phyloP scores from a whole-genome alignment of 2,888 invertebrate genomes.

The Macrostomum cliftonense region DNA sequence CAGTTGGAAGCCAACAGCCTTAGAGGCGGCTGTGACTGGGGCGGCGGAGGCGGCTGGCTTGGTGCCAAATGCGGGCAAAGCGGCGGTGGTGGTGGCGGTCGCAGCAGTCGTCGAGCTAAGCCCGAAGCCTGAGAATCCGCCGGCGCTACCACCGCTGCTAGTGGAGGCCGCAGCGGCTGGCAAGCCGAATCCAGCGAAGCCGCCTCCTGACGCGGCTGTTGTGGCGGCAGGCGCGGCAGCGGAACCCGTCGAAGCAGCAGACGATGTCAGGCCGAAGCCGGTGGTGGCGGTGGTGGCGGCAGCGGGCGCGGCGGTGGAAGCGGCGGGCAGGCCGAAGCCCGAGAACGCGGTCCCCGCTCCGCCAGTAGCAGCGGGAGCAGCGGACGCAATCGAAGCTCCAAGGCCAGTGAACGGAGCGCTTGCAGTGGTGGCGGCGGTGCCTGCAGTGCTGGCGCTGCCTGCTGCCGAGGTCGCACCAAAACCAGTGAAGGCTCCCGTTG shows the following conservation, averaged over 20 bases:
- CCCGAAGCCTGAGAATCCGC: conserved; percentile 1
- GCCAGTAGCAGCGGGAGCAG: not conserved
- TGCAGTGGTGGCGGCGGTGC: not conserved
- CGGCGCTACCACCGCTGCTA: too few species aligned
- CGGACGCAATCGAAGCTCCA: not conserved
- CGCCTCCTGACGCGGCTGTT: conserved; percentile 15
- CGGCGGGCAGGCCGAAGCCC: not conserved
- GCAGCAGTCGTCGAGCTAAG: not conserved
- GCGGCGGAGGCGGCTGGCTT: conserved; percentile 12
- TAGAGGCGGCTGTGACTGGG: not conserved
- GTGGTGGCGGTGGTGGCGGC: not conserved
- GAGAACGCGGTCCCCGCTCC: not conserved
- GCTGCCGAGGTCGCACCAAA: not conserved
- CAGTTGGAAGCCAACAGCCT: not conserved
- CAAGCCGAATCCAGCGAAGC: conserved; percentile 8
- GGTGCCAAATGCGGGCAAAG: conserved; percentile 10
- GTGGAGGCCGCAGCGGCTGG: conserved; percentile 7
- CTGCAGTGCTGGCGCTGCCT: too few species aligned
- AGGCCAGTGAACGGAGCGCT: not conserved
- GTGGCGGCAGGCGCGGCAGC: conserved; percentile 14
- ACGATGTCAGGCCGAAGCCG: not conserved
- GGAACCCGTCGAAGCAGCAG: not conserved
- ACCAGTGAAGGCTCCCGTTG: not conserved
- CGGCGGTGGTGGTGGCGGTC: conserved; percentile 2
- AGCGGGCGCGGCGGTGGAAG: not conserved